Conservation (phyloP, 1,140 invertebrate species). For the Mycetomoellerius zeteki region DNA sequence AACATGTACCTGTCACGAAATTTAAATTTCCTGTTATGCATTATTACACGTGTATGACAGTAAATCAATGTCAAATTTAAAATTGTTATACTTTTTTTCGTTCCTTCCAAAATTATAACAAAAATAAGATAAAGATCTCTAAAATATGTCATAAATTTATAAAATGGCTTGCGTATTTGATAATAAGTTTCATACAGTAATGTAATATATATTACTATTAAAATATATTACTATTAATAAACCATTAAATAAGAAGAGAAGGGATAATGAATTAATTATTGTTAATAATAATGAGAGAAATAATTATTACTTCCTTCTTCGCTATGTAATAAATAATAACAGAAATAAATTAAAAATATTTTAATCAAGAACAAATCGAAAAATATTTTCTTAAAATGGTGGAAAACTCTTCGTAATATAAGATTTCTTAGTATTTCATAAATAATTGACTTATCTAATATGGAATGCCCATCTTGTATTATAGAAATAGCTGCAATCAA, state of each 20-base stretch:
- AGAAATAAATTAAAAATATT: background rate
- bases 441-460: background rate
- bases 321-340: background rate
- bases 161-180: background rate
- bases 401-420: background rate
- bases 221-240: background rate
- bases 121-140: background rate
- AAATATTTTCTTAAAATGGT: background rate
- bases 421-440: background rate
- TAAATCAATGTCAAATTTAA: background rate
- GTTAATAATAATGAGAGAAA: background rate
- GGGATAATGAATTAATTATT: background rate
- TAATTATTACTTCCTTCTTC: background rate
- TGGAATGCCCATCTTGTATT: background rate
- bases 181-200: conserved; percentile 6
- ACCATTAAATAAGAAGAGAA: background rate
- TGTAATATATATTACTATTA: conserved; percentile 2
- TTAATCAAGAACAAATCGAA: background rate
- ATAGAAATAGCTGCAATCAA: background rate
- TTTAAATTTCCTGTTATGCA: background rate
- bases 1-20: background rate
- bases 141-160: background rate
- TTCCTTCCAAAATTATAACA: background rate
- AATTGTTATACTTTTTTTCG: background rate
- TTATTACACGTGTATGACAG: conserved; percentile 4